Base-by-base conservation (phyloP, 2,888 invertebrate genomes). In the Phengaris alcon region DNA sequence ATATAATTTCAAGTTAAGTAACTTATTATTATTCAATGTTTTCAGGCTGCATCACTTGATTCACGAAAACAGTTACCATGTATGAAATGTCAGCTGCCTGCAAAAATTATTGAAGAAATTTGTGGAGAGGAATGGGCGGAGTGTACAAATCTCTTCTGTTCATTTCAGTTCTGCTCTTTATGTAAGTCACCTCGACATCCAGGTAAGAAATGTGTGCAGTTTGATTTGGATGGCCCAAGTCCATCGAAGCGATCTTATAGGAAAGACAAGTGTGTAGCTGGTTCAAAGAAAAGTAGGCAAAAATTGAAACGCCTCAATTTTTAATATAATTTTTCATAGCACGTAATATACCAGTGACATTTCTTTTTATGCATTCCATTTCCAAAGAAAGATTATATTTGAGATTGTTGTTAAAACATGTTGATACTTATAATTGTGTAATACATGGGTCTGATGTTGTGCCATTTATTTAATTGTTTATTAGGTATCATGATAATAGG, bases 121-220 rank as follows among this genome's bases (percentile, higher is more conserved):
- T 81, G 86, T 57, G 93, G 91, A 76, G 94, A 94, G 85, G 89
- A 93, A 82, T 94, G 94, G 94, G 92, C 90, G 74, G 91, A 93
- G 83, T 95, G 95, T 83, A 91, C 90, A 79, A 90, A 90, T 82
- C 80, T 78, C 76, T 88, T 88, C 80, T 94, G 94, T 85, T 83
- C 90, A 69, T 92, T 91, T 86, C 89, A 93, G 83, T 95, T 93
- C 84, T 94, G 94, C 84, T 91, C 87, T 80, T 88, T 88, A 83
- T 94, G 93, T 82, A 89, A 85, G 76, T 89, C 88, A 79, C 85
- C 84, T 75, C 84, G 90, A 79, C 93, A 93, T 82, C 87, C 90
- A 81, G 88, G 88, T 84, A 90, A 86, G 84, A 87, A 78, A 74
- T 93, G 93, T 80, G 83, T 86, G 78, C 88, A 86, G 79, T 91